These are phyloP conservation scores for Plestiodon gilberti DNA, from an alignment of 2,113 vertebrate species.

Conservation along the genomic window DNA sequence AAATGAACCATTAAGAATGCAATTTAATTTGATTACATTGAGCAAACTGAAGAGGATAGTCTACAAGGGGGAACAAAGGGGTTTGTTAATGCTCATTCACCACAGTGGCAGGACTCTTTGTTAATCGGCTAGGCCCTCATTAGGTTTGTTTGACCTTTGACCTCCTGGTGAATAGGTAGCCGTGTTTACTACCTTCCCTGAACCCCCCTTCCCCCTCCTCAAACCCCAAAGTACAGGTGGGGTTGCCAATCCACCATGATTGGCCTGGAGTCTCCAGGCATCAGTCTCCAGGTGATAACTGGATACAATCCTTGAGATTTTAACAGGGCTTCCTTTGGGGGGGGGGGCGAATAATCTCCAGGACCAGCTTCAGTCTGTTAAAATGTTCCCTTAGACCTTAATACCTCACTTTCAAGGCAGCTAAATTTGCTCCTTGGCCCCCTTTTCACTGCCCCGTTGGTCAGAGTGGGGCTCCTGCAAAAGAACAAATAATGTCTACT, in stretches of 20 bases:
- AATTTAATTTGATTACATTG: conserved; percentile 78
- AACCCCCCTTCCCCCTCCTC: not conserved
- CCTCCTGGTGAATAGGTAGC: conserved; percentile 30
- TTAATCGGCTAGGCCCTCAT: conserved; percentile 42
- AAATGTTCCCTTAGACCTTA: too few species aligned
- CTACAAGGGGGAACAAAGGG: conserved; percentile 64
- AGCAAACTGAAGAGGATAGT: conserved; percentile 75
- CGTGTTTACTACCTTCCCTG: conserved; percentile 14
- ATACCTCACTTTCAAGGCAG: too few species aligned
- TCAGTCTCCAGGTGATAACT: too few species aligned
- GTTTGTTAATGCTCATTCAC: conserved; percentile 71
- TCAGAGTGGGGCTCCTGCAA: not conserved
- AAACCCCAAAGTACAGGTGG: not conserved
- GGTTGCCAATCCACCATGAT: too few species aligned
- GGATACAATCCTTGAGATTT: too few species aligned
- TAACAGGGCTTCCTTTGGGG: too few species aligned
- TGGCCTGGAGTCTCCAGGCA: too few species aligned
- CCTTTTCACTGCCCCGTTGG: too few species aligned
- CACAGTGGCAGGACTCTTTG: conserved; percentile 62
- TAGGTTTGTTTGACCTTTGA: conserved; percentile 66
- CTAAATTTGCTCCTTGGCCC: not conserved
- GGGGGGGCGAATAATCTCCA: too few species aligned
- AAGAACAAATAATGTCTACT: not conserved
- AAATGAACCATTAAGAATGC: conserved; percentile 75
- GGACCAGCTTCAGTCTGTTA: too few species aligned